These are phyloP conservation scores for Zonotrichia leucophrys DNA, from an alignment of 2,113 vertebrate species.

Conservation along the genomic window DNA sequence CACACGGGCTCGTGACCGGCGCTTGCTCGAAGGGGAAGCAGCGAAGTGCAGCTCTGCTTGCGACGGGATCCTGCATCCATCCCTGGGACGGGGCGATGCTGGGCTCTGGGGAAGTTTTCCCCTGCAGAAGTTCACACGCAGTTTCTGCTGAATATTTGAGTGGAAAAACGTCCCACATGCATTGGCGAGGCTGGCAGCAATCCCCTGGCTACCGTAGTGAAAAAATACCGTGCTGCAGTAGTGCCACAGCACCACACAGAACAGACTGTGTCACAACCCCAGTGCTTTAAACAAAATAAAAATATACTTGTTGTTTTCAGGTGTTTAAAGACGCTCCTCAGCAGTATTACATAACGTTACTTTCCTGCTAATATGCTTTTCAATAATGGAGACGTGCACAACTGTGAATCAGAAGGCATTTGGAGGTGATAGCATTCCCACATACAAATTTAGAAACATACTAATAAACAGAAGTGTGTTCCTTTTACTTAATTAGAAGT, in stretches of 20 bases:
- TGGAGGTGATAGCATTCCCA: not conserved
- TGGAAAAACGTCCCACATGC: not conserved
- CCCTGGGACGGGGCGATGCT: not conserved
- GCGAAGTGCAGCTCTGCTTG: not conserved
- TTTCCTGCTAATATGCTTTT: not conserved
- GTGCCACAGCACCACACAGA: too few species aligned
- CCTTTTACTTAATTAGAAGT: constrained; percentile 19
- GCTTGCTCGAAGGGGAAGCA: not conserved
- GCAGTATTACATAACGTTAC: not conserved
- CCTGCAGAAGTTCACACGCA: not conserved
- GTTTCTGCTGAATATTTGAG: not conserved
- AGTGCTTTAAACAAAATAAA: not conserved
- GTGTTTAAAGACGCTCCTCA: not conserved
- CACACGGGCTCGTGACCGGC: fast-evolving
- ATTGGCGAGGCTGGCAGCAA: not conserved
- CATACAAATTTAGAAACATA: not conserved
- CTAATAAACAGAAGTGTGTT: not conserved
- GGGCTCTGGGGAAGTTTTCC: not conserved
- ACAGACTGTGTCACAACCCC: fast-evolving
- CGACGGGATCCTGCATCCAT: not conserved
- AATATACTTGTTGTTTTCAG: not conserved
- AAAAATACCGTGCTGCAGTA: not conserved
- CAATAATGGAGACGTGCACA: not conserved
- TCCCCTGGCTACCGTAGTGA: not conserved
- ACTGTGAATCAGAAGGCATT: not conserved